A percentile compares a stretch with the other conserved stretches of the same genome.
Evolutionary conservation across 2,888 invertebrate species (phyloP).

Genomic region (Calliscelio sp.): DNA sequence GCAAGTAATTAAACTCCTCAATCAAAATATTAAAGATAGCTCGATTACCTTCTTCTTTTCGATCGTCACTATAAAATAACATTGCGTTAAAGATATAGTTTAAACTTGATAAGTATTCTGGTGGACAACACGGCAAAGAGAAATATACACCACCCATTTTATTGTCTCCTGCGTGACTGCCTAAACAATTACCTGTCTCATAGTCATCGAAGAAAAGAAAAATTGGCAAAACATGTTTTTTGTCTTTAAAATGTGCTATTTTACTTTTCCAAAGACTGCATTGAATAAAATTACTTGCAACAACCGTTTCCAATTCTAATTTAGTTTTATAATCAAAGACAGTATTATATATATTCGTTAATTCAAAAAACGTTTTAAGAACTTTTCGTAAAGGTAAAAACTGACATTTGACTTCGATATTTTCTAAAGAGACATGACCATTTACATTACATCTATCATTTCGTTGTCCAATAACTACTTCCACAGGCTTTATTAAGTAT

Average conservation of each 20-base stretch:
- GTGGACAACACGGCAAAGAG: conserved; percentile 45
- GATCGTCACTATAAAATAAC: conserved; percentile 37
- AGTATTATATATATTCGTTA: background rate
- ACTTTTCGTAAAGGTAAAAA: conserved; percentile 5
- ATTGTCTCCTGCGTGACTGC: conserved; percentile 5
- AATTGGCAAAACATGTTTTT: conserved; percentile 21
- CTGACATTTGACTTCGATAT: conserved; percentile 4
- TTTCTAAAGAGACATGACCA: background rate
- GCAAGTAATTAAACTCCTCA: conserved; percentile 28
- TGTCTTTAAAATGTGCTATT: background rate
- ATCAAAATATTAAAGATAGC: conserved; percentile 26
- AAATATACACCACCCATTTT: conserved; percentile 46
- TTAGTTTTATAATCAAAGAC: conserved; percentile 15
- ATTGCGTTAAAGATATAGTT: conserved; percentile 31
- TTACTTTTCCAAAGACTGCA: conserved; percentile 35
- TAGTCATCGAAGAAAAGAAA: conserved; percentile 52
- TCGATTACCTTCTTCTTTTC: conserved; percentile 41
- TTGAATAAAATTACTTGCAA: conserved; percentile 37
- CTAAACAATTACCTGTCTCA: conserved; percentile 46
- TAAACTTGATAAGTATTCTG: conserved; percentile 26
- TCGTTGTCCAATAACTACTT: conserved; percentile 9
- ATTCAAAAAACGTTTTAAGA: conserved; percentile 4
- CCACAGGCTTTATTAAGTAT: background rate
- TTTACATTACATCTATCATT: background rate
- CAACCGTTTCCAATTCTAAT: conserved; percentile 6